Base-by-base conservation (phyloP, 2,113 vertebrate genomes). In the Hassar affinis region DNA sequence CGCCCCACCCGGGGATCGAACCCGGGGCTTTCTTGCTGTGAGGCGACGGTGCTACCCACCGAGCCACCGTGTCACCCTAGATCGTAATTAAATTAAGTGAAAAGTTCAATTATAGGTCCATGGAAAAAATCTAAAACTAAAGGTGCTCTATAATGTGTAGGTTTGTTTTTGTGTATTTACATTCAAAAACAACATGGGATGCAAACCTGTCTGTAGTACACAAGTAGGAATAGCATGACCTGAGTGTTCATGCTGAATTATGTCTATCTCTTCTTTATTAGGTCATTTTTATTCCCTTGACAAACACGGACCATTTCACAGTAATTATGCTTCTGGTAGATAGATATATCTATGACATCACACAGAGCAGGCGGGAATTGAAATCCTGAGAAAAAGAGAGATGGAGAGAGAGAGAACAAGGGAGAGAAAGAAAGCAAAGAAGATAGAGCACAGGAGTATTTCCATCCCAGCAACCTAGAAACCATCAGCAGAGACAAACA, bases 381-480 rank as follows among this genome's bases (percentile, higher is more conserved):
- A 79, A 81, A 57, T 35, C 59, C 45, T 62, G 35, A 25, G 10
- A 30, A 4, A 68, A 8, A 76, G 59, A 80, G 49, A 84, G 27
- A n/a, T n/a, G n/a, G n/a, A n/a, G n/a, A n/a, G n/a, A n/a, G n/a
- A n/a, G n/a, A n/a, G n/a, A n/a, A n/a, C 51, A 15, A 66, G 27
- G 35, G n/a, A 30, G n/a, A 30, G 12, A 64, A 14, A 64, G 27
- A 64, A 30, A 64, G 14, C 27, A 75, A 18, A 56, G 22, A 64
- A 22, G 38, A 59, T 12, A 42, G 30, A 61, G 42, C 79, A 75
- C 54, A 66, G 27, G 42, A 17, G 27, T 45, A 81, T 56, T 35
- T 18, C 78, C 69, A 68, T 74, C 25, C 0, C 57, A 22, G 64
- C 80, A 81, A 85, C 84, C 79, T 33, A 59, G 84, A 77, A 77